These are phyloP conservation scores for Campylomormyrus numenius DNA, from an alignment of 2,113 vertebrate genomes.

Conservation along the genomic window DNA sequence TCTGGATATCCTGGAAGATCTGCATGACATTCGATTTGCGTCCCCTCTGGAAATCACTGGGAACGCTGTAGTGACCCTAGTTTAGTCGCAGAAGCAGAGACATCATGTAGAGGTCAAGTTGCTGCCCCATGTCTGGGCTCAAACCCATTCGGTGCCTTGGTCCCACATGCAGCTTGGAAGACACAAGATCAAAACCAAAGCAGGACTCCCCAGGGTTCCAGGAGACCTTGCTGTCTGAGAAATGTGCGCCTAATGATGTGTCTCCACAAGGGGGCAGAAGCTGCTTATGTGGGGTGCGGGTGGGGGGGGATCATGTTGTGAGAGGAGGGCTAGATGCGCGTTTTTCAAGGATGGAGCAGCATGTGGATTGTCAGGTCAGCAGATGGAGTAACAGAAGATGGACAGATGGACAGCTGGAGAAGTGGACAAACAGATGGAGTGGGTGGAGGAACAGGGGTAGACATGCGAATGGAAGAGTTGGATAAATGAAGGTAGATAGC, in stretches of 20 bases:
- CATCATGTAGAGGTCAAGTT: neutral
- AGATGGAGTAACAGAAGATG: neutral
- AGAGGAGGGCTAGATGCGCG: neutral
- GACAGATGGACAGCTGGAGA: neutral
- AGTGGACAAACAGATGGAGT: neutral
- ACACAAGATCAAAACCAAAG: neutral
- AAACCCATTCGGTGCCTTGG: neutral
- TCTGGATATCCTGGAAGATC: slow-evolving; percentile 32
- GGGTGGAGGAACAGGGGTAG: neutral
- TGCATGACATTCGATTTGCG: slow-evolving; percentile 31
- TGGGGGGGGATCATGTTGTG: neutral
- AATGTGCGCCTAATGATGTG: neutral
- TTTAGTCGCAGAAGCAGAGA: neutral
- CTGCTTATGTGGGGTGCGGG: neutral
- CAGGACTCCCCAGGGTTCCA: neutral
- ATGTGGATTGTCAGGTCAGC: neutral
- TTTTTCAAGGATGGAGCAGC: slow-evolving; percentile 4
- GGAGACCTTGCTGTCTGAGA: neutral
- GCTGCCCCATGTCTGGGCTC: neutral
- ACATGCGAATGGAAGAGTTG: neutral
- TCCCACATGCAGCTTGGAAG: neutral
- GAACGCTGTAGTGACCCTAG: slow-evolving; percentile 23
- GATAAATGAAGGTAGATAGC: neutral
- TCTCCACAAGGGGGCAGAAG: neutral
- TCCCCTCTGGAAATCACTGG: slow-evolving; percentile 35